A percentile compares a stretch with the other conserved stretches of the same genome.
Conservation (phyloP, 2,113 vertebrate species). For the Sardina pilchardus region DNA sequence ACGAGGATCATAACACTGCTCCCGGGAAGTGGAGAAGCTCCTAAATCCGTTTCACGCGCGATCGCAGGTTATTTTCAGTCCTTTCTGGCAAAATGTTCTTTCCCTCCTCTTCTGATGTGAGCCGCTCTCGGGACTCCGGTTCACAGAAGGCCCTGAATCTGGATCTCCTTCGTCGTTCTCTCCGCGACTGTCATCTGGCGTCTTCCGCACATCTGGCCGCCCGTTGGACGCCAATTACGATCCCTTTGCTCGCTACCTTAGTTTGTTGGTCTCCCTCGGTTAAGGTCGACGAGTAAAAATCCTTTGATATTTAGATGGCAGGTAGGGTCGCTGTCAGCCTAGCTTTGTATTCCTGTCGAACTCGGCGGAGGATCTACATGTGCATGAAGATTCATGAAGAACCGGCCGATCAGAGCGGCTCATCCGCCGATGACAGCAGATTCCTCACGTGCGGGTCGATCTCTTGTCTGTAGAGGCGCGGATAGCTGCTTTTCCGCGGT, state of each 20-base stretch:
- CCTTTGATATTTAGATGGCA: constrained; percentile 61
- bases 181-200: constrained; percentile 59
- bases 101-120: constrained; percentile 56
- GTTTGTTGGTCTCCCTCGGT: constrained; percentile 52
- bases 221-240: constrained; percentile 55
- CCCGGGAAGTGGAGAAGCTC: constrained; percentile 45
- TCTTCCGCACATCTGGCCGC: constrained; percentile 69
- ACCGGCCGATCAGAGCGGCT: constrained; percentile 62
- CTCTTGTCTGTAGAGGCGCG: constrained; percentile 48
- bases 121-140: constrained; percentile 56
- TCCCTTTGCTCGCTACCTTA: constrained; percentile 58
- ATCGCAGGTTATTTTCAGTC: constrained; percentile 48
- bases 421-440: constrained; percentile 58
- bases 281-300: constrained; percentile 53
- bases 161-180: constrained; percentile 55
- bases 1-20: constrained; percentile 66
- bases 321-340: constrained; percentile 69
- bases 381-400: constrained; percentile 68
- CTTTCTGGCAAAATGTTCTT: constrained; percentile 53
- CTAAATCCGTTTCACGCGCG: constrained; percentile 50
- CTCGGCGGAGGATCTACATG: constrained; percentile 70
- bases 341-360: constrained; percentile 67
- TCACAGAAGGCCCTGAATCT: constrained; percentile 63
- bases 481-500: constrained; percentile 50
- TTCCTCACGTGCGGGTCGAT: constrained; percentile 50